phyloP scores from a whole-genome alignment of 1,140 invertebrate species.

The Spodoptera frugiperda region DNA sequence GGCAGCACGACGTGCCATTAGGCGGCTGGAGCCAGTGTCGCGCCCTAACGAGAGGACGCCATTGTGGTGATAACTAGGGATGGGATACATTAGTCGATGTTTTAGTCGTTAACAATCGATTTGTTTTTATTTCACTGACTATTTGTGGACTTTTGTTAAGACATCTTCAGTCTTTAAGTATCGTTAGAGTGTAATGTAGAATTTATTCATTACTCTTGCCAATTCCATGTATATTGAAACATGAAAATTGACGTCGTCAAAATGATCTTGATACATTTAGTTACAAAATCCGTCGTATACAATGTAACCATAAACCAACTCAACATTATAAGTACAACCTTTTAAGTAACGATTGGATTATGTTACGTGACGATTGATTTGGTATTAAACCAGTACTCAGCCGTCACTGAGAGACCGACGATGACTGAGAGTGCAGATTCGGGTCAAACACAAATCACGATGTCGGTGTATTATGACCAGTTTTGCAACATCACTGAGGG shows the following conservation, averaged over 20 bases:
- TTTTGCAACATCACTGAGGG: slow-evolving; percentile 1
- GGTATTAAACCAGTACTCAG: slow-evolving; percentile 31
- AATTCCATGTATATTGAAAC: too few species aligned
- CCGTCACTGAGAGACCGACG: slow-evolving; percentile 13
- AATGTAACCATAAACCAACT: neutral
- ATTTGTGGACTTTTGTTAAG: neutral
- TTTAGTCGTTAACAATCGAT: slow-evolving; percentile 29
- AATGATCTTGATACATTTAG: too few species aligned
- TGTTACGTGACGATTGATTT: slow-evolving; percentile 31
- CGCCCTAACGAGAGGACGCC: slow-evolving; percentile 46
- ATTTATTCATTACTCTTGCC: too few species aligned
- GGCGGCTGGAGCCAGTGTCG: slow-evolving; percentile 35
- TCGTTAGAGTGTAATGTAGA: too few species aligned
- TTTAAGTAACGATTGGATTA: slow-evolving; percentile 20
- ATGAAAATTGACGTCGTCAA: too few species aligned
- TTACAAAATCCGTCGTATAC: too few species aligned
- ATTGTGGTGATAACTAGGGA: slow-evolving; percentile 45
- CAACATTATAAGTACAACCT: slow-evolving; percentile 1
- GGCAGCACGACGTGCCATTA: slow-evolving; percentile 53
- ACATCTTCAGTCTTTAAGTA: too few species aligned
- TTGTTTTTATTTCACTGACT: slow-evolving; percentile 11
- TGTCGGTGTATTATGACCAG: slow-evolving; percentile 8
- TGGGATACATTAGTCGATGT: slow-evolving; percentile 39
- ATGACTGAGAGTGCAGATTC: slow-evolving; percentile 22
- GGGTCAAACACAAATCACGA: slow-evolving; percentile 28